Evolutionary conservation across 2,113 vertebrate species (phyloP), one percentile per base, ranked within the genome.

Genomic region (Lophius piscatorius): DNA sequence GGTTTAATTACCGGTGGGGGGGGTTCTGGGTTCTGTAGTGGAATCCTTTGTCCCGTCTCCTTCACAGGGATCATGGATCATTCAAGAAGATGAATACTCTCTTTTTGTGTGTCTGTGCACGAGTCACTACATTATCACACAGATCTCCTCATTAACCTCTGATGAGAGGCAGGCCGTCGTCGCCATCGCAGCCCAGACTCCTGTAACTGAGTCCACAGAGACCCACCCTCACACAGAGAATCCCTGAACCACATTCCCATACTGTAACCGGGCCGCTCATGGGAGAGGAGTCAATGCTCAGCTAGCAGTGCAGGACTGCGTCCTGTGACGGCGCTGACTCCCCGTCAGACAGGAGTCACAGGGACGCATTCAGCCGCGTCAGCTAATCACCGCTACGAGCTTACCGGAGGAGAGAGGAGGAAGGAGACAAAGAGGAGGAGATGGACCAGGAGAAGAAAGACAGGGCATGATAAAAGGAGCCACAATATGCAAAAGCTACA

Each of bases 301-400:
- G 75, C 66, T 76, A 77, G 77, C 78, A 79, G 80, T 12, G 75
- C 70, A 52, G 45, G 65, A 70, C 76, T 45, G 70, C 72, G 47
- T 73, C 78, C 82, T 77, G 73, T 71, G 63, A 62, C 75, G 72
- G 81, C 75, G 70, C 70, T 72, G 76, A 44, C 52, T 66, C 67
- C 21, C 46, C 3, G 59, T 29, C 78, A 68, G 68, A 73, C 60
- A 52, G 61, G 54, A 68, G 72, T 82, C 61, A 82, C 68, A 78
- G 68, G 66, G 70, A 54, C 64, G 58, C 62, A 78, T 70, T 70
- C 62, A 82, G 52, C 38, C 17, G 42, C 57, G 47, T 55, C 45
- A 39, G 58, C 69, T 82, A 77, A 83, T 81, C 80, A 84, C 65
- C 77, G 73, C 82, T 67, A 87, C 85, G 63, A 77, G 69, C 76